phyloP scores from a whole-genome alignment of 2,113 vertebrate species.

The Oryzias javanicus region DNA sequence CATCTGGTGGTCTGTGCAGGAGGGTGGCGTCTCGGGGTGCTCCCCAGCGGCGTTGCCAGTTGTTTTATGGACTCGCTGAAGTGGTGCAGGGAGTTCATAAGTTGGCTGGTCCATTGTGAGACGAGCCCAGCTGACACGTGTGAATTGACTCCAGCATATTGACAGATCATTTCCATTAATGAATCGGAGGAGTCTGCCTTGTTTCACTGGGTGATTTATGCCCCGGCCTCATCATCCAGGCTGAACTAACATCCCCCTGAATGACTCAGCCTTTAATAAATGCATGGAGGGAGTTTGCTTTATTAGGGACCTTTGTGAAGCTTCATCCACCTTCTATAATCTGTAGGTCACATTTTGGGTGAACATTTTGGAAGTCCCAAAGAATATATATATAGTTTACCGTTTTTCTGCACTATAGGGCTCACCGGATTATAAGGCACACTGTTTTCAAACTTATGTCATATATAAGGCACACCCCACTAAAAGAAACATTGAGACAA shows the following conservation, averaged over 20 bases:
- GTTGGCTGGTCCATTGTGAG: conserved; percentile 88
- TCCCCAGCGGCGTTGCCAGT: conserved; percentile 87
- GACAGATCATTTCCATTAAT: conserved; percentile 96
- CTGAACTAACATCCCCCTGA: conserved; percentile 49
- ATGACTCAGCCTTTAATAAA: conserved; percentile 27
- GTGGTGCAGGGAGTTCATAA: conserved; percentile 94
- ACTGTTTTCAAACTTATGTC: too few species aligned
- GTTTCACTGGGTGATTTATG: conserved; percentile 86
- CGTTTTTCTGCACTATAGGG: too few species aligned
- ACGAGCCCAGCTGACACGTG: conserved; percentile 90
- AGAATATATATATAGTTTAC: not conserved
- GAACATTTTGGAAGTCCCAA: not conserved
- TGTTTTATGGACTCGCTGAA: conserved; percentile 96
- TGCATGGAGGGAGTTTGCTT: conserved; percentile 8
- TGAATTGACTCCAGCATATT: conserved; percentile 93
- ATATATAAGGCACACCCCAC: too few species aligned
- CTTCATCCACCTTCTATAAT: not conserved
- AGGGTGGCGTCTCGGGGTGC: conserved; percentile 86
- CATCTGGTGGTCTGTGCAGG: conserved; percentile 93
- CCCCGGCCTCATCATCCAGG: conserved; percentile 45
- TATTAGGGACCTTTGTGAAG: conserved; percentile 1
- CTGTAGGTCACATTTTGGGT: conserved; percentile 13
- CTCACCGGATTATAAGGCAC: too few species aligned
- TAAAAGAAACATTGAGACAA: too few species aligned
- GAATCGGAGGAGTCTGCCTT: conserved; percentile 85